Base-by-base conservation (phyloP, 2,888 invertebrate species). In the Microctonus hyperodae region DNA sequence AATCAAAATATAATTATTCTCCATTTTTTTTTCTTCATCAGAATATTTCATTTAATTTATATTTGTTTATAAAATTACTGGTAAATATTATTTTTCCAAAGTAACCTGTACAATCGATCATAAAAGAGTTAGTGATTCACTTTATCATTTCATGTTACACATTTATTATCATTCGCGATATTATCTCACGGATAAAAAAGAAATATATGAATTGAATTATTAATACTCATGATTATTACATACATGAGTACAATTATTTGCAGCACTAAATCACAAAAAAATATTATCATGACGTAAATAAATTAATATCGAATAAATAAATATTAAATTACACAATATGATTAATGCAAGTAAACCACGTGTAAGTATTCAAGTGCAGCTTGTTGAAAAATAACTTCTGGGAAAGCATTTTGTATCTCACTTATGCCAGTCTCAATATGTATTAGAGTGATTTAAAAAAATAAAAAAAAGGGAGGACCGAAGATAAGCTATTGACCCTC, bases 401-500 rank as follows among this genome's bases (percentile, higher is more conserved):
- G 40, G 33, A 16, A 59, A 59, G 59, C n/a, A n/a, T n/a, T n/a
- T n/a, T n/a, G n/a, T n/a, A n/a, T n/a, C n/a, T n/a, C n/a, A n/a
- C n/a, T n/a, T n/a, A n/a, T n/a, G n/a, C n/a, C n/a, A n/a, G 28
- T 28, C 16, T 6, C 16, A 16, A 44, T 44, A 44, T 6, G 9
- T 1, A 7, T 44, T 44, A 16, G 35, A 16, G 28, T 44, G 44
- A 44, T 44, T 44, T 9, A 48, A 48, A 44, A 33, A 31, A 22
- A 48, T 51, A 28, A 62, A 58, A 51, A 61, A 37, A 58, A 63
- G 51, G 58, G 53, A 59, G 65, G 60, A 65, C 64, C 35, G 20
- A 60, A 76, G 77, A 79, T 76, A 79, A 81, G 79, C 73, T 74
- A 68, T 73, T 81, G 82, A 82, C 81, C 81, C 81, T 81, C 75